These are phyloP conservation scores for Macrotus californicus DNA, from an alignment of 2,113 vertebrate genomes.

Conservation along the genomic window DNA sequence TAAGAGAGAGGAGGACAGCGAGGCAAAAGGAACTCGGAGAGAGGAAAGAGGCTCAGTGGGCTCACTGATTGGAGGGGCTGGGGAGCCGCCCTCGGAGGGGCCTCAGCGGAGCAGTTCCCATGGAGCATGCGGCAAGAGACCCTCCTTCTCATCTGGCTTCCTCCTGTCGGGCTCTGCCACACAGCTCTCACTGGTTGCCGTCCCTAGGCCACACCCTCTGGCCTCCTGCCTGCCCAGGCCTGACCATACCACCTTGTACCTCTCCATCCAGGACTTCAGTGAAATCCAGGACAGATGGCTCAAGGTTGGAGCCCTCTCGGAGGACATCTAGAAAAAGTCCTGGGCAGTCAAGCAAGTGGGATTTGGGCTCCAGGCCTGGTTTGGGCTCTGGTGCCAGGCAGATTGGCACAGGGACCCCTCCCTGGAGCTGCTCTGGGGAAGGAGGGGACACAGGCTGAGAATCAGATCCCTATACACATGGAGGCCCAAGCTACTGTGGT, in stretches of 20 bases:
- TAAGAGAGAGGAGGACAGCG: background rate
- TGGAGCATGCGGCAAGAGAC: background rate
- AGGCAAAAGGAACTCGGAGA: background rate
- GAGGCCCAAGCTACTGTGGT: background rate
- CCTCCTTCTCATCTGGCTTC: background rate
- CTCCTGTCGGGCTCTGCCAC: background rate
- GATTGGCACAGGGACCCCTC: background rate
- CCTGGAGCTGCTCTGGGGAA: background rate
- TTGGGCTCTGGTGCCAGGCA: rapidly evolving
- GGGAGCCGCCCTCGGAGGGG: background rate
- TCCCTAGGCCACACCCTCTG: background rate
- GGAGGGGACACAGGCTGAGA: background rate
- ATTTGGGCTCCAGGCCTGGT: background rate
- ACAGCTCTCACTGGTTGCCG: background rate
- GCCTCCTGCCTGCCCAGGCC: background rate
- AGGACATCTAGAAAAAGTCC: background rate
- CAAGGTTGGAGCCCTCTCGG: background rate
- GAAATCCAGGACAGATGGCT: background rate
- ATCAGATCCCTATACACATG: background rate
- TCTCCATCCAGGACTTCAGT: background rate
- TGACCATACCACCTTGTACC: background rate
- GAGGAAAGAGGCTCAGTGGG: background rate
- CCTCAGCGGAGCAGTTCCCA: rapidly evolving
- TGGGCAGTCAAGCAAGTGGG: background rate
- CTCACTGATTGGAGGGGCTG: background rate